Conservation (phyloP, 2,888 invertebrate genomes). For the Tryphoninae sp. region DNA sequence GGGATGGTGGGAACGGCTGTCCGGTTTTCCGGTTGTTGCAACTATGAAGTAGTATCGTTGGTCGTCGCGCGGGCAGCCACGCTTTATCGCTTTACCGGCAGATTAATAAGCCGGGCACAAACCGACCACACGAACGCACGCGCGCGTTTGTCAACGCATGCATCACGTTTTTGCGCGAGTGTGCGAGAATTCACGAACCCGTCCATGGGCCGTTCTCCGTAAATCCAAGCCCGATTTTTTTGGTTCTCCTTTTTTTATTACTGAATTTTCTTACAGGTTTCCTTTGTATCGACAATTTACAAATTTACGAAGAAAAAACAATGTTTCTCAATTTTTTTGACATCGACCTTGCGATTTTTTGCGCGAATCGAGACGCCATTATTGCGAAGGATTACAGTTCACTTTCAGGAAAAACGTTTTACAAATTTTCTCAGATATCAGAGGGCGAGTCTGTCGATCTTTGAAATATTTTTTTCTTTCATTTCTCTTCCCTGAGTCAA, state of each 20-base stretch:
- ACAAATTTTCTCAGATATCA: no score
- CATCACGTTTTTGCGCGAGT: conserved; percentile 63
- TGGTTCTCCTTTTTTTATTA: neutral
- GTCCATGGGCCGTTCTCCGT: neutral
- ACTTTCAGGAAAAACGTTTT: no score
- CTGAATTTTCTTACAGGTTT: no score
- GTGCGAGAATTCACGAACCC: neutral
- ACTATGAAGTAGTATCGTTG: conserved; percentile 75
- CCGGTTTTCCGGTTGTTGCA: conserved; percentile 34
- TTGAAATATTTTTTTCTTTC: neutral
- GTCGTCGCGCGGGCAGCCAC: conserved; percentile 73
- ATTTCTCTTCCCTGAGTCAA: neutral
- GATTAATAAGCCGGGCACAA: conserved; percentile 77
- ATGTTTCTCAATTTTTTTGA: no score
- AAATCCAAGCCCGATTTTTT: neutral
- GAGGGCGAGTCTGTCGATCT: no score
- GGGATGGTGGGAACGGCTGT: conserved; percentile 13
- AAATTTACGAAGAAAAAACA: neutral
- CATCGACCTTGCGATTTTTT: no score
- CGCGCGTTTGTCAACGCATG: conserved; percentile 63
- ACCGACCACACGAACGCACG: conserved; percentile 61
- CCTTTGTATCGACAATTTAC: no score
- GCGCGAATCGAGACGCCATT: no score
- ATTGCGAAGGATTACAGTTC: no score
- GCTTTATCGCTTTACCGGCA: conserved; percentile 77